phyloP scores from a whole-genome alignment of 2,797 vertebrate species.

The Chaunax sp. region DNA sequence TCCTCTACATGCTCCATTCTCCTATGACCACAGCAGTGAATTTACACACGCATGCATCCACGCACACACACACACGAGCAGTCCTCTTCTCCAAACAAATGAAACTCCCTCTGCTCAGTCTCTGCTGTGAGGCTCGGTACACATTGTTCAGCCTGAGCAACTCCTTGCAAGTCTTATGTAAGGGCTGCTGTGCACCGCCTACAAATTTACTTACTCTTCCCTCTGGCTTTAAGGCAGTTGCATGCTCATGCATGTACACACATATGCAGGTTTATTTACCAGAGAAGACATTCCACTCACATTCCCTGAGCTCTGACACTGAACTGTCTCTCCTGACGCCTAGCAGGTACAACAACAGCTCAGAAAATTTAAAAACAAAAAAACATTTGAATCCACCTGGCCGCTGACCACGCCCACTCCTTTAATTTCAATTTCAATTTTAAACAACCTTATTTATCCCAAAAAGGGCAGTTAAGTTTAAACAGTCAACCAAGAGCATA shows the following conservation, averaged over 20 bases:
- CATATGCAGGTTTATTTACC: constrained; percentile 1
- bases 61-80: neutral
- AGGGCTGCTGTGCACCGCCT: constrained; percentile 41
- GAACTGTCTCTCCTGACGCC: too few species aligned
- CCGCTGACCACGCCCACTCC: too few species aligned
- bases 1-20: constrained; percentile 44
- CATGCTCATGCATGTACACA: neutral
- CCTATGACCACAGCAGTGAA: neutral
- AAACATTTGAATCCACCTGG: too few species aligned
- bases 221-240: neutral
- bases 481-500: too few species aligned
- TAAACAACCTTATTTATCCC: too few species aligned
- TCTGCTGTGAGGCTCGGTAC: constrained; percentile 29
- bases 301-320: neutral
- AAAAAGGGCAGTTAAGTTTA: too few species aligned
- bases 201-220: constrained; percentile 11
- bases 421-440: too few species aligned
- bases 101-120: constrained; percentile 12
- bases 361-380: neutral
- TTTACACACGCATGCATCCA: neutral
- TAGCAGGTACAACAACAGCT: neutral
- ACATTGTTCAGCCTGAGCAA: constrained; percentile 43
- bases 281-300: neutral
- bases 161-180: constrained; percentile 59
- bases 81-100: constrained; percentile 11